Evolutionary conservation across 64 coral and sea anemone genomes (phyloP), one percentile per base, ranked within the genome.

Genomic region (Actinia tenebrosa): DNA sequence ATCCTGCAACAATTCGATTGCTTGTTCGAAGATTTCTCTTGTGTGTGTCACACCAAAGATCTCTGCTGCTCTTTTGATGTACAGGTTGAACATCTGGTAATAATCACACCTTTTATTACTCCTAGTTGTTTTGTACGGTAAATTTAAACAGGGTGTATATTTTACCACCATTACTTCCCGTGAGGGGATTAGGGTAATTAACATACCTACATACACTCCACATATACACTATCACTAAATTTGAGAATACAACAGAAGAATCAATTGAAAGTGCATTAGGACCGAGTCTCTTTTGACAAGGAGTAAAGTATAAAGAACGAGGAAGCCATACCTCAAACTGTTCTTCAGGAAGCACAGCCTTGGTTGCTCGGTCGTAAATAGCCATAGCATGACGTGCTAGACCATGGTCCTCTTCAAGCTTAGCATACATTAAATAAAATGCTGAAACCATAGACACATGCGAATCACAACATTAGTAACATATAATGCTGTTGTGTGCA

Each of bases 21-120:
- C 93, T 89, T 98, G 94, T 79, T 98, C 96, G 60, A 94, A 95
- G 45, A 98, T 99, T 88, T 95, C 96, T 86, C 96, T 87, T 22
- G 96, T 99, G 90, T 99, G 96, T 0, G 96, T 99, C 56, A 99
- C 96, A 56, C 96, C 96, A 79, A 99, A 99, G 16, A 99, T 99
- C 79, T 99, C 96, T 23, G 96, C 96, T 6, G 96, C 96, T 90
- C 91, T 77, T 45, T 95, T 99, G 44, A 99, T 99, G 53, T 99
- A 99, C 78, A 99, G n/a, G 83, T 99, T 99, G 54, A 99, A 99
- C 90, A 99, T 95, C 96, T 99, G 22, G n/a, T 10, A 75, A 75
- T 26, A 42, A 75, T 5, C 17, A 52, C 44, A 53, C 47, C 3
- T 5, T 5, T 5, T 5, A 50, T 50, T 8, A 50, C 7, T 50